phyloP scores from a whole-genome alignment of 2,113 vertebrate species.

The Choloepus hoffmanni region DNA sequence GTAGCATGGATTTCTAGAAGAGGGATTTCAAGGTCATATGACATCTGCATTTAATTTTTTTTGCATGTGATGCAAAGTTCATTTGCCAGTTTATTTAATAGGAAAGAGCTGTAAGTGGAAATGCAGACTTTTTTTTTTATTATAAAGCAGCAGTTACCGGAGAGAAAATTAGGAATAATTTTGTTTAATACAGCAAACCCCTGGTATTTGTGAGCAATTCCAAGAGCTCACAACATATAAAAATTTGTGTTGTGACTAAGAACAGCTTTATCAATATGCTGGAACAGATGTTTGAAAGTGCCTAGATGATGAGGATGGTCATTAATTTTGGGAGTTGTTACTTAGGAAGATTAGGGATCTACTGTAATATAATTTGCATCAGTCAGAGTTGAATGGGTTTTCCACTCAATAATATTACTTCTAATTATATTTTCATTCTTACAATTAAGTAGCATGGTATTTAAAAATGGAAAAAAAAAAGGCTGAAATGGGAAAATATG shows the following conservation, averaged over 20 bases:
- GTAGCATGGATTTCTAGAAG: constrained; percentile 11
- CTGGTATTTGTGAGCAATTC: not conserved
- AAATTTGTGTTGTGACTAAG: constrained; percentile 63
- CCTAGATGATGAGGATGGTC: not conserved
- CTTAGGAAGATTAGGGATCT: not conserved
- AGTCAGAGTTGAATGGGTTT: constrained; percentile 29
- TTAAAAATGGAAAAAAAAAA: not conserved
- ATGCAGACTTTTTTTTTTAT: constrained; percentile 81
- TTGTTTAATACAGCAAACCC: not conserved
- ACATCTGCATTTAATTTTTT: not conserved
- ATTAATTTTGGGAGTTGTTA: not conserved
- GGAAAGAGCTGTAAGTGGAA: constrained; percentile 73
- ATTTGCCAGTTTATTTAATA: constrained; percentile 83
- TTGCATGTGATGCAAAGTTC: constrained; percentile 56
- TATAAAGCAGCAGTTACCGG: constrained; percentile 75
- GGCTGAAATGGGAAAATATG: constrained; percentile 52
- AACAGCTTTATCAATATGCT: not conserved
- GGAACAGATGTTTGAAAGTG: not conserved
- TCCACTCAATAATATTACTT: constrained; percentile 77
- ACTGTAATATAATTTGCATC: not conserved
- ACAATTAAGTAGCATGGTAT: constrained; percentile 80
- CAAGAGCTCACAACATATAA: constrained; percentile 69
- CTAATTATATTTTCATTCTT: constrained; percentile 75
- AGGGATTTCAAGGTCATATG: not conserved
- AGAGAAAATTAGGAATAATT: constrained; percentile 70